Percentiles rank a stretch among this genome's conserved stretches.
These are phyloP conservation scores for Pachyramphus minor DNA, from an alignment of 2,113 vertebrate species.

Conservation along the genomic window DNA sequence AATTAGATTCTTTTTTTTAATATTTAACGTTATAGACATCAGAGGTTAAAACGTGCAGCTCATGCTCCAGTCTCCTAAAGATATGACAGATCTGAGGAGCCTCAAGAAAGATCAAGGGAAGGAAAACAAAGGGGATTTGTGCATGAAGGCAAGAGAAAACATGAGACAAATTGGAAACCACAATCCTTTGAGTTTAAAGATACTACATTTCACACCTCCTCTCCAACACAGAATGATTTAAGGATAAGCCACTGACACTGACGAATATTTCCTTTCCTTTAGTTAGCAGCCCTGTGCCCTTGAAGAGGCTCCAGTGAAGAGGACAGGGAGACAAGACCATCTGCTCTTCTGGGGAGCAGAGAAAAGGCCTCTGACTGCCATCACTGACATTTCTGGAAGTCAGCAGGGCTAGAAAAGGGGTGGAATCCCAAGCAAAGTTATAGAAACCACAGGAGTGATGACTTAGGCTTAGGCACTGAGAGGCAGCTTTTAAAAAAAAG, in stretches of 20 bases:
- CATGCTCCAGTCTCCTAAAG: not conserved
- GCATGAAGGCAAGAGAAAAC: not conserved
- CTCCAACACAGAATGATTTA: not conserved
- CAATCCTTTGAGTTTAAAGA: not conserved
- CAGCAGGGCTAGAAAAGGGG: not conserved
- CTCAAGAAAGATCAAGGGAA: not conserved
- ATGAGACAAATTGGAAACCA: not conserved
- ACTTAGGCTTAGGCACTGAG: not conserved
- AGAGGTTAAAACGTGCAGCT: not conserved
- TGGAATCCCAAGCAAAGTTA: not conserved
- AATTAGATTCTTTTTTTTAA: too few species aligned
- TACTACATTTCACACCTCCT: not conserved
- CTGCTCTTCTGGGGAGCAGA: not conserved
- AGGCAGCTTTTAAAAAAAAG: not conserved
- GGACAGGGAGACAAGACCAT: not conserved
- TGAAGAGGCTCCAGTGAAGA: not conserved
- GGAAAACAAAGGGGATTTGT: not conserved
- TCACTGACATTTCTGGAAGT: not conserved
- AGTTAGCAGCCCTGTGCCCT: not conserved
- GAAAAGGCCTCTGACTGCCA: not conserved
- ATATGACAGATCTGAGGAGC: not conserved
- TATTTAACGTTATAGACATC: not conserved
- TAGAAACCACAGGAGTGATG: not conserved
- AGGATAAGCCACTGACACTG: not conserved
- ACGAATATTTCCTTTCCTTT: not conserved